Evolutionary conservation across 2,888 invertebrate genomes (phyloP).

Genomic region (Dasypolia templi): DNA sequence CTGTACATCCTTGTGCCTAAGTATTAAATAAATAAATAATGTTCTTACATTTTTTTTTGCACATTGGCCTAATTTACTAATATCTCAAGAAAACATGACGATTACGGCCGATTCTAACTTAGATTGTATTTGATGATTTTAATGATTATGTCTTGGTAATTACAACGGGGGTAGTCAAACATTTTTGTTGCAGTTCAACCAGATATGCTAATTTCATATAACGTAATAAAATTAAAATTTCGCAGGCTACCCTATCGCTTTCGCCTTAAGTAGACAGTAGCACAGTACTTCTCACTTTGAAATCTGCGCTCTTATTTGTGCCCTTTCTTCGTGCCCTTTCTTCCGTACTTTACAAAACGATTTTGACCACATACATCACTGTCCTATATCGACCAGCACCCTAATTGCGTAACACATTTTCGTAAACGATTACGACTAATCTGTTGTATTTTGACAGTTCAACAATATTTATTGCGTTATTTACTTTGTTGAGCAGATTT

Average conservation of each 20-base stretch:
- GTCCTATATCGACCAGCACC: not conserved
- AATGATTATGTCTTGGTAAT: not conserved
- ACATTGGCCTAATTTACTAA: not conserved
- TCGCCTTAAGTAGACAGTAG: not conserved
- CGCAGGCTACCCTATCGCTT: not conserved
- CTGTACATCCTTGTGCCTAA: no score
- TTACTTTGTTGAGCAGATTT: no score
- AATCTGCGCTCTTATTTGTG: not conserved
- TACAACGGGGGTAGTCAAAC: not conserved
- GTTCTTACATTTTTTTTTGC: not conserved
- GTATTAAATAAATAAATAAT: no score
- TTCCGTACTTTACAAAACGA: not conserved
- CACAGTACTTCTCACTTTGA: not conserved
- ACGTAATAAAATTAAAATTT: not conserved
- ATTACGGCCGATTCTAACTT: not conserved
- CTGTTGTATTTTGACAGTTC: no score
- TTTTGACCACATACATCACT: not conserved
- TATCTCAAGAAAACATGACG: not conserved
- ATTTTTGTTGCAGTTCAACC: not conserved
- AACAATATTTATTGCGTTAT: no score
- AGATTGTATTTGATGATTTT: not conserved
- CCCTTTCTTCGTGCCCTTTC: not conserved
- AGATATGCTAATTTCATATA: not conserved
- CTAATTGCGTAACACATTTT: no score
- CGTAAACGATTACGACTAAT: no score